Evolutionary conservation across 2,888 invertebrate species (phyloP).

Genomic region (Rosalia funebris): DNA sequence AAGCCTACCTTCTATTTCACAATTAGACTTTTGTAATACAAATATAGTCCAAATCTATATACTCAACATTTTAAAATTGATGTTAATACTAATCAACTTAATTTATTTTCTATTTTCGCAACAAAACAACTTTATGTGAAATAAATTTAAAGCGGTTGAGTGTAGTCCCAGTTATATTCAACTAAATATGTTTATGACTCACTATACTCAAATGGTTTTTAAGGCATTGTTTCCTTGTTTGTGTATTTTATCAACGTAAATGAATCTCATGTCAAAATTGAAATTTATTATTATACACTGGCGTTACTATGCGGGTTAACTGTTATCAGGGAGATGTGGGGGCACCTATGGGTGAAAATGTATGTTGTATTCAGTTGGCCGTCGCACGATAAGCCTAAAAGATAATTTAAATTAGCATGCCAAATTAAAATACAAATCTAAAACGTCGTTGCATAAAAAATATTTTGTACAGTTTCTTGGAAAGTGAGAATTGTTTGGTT

Average conservation of each 20-base stretch:
- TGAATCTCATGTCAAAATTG: conserved; percentile 30
- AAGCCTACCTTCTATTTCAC: too few relatives aligned
- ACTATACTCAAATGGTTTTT: conserved; percentile 6
- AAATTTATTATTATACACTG: conserved; percentile 30
- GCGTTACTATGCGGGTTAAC: conserved; percentile 28
- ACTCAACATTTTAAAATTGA: too few relatives aligned
- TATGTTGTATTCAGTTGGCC: conserved; percentile 12
- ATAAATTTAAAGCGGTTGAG: too few relatives aligned
- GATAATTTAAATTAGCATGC: conserved; percentile 23
- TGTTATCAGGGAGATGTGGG: conserved; percentile 19
- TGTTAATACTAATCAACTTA: too few relatives aligned
- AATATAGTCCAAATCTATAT: too few relatives aligned
- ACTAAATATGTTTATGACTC: not conserved
- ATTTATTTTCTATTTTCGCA: too few relatives aligned
- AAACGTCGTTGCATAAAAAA: too few relatives aligned
- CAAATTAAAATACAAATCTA: conserved; percentile 12
- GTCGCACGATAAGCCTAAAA: conserved; percentile 15
- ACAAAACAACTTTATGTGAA: too few relatives aligned
- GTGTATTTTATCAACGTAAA: conserved; percentile 16
- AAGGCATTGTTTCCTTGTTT: conserved; percentile 19
- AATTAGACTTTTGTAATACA: too few relatives aligned
- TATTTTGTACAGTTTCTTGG: too few relatives aligned
- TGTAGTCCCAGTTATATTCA: not conserved
- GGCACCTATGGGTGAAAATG: conserved; percentile 21
- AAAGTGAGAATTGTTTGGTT: too few relatives aligned